phyloP scores from a whole-genome alignment of 2,113 vertebrate genomes.

The Chinchilla lanigera region DNA sequence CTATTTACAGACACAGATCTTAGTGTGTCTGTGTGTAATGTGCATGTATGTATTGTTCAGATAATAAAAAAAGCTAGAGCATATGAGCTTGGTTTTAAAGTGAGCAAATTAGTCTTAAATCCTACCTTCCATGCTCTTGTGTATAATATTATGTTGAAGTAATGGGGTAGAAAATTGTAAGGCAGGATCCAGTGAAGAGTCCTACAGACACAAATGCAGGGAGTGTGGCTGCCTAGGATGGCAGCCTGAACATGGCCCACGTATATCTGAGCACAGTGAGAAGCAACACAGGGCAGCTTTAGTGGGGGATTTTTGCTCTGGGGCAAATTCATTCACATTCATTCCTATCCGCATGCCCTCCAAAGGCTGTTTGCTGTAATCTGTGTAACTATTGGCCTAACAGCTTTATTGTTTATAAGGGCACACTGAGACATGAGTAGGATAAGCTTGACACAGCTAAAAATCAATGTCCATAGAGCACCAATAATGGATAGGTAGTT shows the following conservation, averaged over 20 bases:
- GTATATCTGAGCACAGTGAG: accelerated
- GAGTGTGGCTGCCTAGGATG: not conserved
- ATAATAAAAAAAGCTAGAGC: not conserved
- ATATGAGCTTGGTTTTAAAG: not conserved
- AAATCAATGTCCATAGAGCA: not conserved
- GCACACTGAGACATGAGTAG: not conserved
- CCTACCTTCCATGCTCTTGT: not conserved
- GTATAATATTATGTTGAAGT: not conserved
- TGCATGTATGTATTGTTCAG: not conserved
- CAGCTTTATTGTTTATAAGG: not conserved
- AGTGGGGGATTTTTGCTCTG: not conserved
- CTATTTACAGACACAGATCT: not conserved
- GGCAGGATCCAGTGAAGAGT: not conserved
- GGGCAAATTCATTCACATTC: not conserved
- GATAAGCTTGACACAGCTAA: not conserved
- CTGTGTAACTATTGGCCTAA: not conserved
- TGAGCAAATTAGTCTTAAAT: not conserved
- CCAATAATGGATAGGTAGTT: not conserved
- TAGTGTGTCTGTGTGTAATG: accelerated
- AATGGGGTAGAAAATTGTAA: not conserved
- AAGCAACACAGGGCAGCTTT: not conserved
- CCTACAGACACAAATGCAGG: not conserved
- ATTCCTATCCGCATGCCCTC: not conserved
- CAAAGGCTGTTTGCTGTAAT: not conserved
- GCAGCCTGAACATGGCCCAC: not conserved